Conservation (phyloP, 2,888 invertebrate genomes). For the Euclidia mi region DNA sequence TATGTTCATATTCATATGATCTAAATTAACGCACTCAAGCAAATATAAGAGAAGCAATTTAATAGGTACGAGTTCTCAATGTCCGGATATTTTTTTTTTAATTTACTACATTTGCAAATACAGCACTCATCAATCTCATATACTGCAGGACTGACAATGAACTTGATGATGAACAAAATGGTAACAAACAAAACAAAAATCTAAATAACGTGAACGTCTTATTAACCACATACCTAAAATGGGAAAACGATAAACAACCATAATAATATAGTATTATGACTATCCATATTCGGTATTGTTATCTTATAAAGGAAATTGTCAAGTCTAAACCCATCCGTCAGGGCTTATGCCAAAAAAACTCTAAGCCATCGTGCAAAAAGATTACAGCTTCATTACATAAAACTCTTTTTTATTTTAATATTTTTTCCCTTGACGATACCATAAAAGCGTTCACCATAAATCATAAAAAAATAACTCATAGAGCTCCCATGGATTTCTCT, state of each 20-base stretch:
- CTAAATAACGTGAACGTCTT: background rate
- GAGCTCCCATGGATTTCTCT: constrained; percentile 79
- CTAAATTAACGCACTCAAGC: too few species aligned
- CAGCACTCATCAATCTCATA: too few species aligned
- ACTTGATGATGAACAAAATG: too few species aligned
- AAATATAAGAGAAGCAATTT: too few species aligned
- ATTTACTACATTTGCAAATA: too few species aligned
- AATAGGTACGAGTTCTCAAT: too few species aligned
- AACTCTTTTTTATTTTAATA: background rate
- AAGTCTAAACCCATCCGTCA: background rate
- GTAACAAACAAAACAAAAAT: too few species aligned
- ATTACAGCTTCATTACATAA: background rate
- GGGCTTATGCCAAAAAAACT: background rate
- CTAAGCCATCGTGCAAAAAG: constrained; percentile 11
- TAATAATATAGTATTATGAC: too few species aligned
- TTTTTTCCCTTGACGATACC: constrained; percentile 25
- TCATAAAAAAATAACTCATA: constrained; percentile 39
- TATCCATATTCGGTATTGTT: background rate
- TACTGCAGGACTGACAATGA: too few species aligned
- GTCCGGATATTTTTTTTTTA: too few species aligned
- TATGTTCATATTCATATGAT: too few species aligned
- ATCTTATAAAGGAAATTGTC: background rate
- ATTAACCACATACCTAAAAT: background rate
- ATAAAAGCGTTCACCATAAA: constrained; percentile 32
- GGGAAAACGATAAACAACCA: background rate